Percentiles rank a stretch among this genome's conserved stretches.
phyloP scores from a whole-genome alignment of 2,113 vertebrate genomes.

The Emydocephalus ijimae region DNA sequence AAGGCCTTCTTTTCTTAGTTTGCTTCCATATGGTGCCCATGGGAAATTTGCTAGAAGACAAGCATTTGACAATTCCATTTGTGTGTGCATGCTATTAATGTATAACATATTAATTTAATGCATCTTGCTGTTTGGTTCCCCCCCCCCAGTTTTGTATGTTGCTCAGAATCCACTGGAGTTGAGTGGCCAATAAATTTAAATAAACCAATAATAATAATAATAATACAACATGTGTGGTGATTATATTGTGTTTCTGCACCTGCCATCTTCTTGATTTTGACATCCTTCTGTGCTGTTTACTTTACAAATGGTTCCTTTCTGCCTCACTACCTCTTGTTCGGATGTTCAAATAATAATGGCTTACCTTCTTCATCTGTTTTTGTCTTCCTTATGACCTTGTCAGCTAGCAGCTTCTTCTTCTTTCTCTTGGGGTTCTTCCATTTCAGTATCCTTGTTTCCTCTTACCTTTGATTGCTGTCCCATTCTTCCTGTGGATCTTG shows the following conservation, averaged over 20 bases:
- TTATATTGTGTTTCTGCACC: not conserved
- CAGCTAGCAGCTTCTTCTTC: not conserved
- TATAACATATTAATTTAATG: not conserved
- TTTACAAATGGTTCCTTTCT: not conserved
- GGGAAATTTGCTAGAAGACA: not conserved
- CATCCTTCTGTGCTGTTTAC: not conserved
- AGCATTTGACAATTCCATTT: not conserved
- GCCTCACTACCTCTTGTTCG: not conserved
- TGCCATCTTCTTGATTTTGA: not conserved
- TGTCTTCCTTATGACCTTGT: not conserved
- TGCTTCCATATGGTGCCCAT: not conserved
- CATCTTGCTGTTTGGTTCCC: not conserved
- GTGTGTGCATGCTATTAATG: not conserved
- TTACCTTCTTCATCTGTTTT: not conserved
- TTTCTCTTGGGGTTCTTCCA: not conserved
- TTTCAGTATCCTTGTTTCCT: not conserved
- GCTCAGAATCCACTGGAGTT: not conserved
- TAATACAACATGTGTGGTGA: not conserved
- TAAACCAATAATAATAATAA: not conserved
- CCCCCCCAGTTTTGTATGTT: not conserved
- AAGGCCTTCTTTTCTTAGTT: not conserved
- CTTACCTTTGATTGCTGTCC: not conserved
- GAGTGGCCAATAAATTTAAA: not conserved
- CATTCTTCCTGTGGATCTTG: not conserved
- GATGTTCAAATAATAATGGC: not conserved